Evolutionary conservation across 1,140 invertebrate species (phyloP), one percentile per base, ranked within the genome.

Genomic region (Drosophila tristis): DNA sequence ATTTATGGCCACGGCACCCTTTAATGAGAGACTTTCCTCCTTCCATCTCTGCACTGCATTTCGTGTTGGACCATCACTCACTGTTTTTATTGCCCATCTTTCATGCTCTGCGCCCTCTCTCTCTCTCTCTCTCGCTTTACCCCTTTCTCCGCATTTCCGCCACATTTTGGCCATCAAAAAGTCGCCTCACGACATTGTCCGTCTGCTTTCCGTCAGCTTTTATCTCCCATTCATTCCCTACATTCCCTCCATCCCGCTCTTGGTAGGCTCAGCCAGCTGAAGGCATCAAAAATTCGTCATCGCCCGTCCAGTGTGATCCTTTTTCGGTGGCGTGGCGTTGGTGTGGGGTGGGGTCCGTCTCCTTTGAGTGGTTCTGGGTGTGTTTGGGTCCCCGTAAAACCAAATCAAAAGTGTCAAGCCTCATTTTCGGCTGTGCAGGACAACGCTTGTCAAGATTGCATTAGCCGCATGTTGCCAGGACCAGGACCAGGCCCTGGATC

Each of bases 371-470:
- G 20, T 16, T 42, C 31, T 49, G 23, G 23, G 23, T 29, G 61
- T n/a, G 43, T 43, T 25, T 29, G 6, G 26, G 23, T 43, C 26
- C 49, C 74, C 51, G 62, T 68, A 68, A 81, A 87, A 81, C 78
- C 82, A 64, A 86, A 81, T 86, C 82, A 87, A 82, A 86, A 86
- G 82, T 82, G 82, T 78, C 82, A 87, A 75, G 82, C 82, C 82
- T 82, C 84, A 86, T 86, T 86, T 86, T 86, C 64, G 78, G 81
- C 53, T 74, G 64, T 58, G 58, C 63, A 47, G 61, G 49, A 62
- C 71, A 74, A 48, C 74, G 67, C 78, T 80, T 78, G 81, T 86
- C 81, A 78, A 82, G 82, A 86, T 86, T 87, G 82, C 82, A 82
- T 86, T 87, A 87, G 81, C 74, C 62, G 25, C 61, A 62, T 68